These are phyloP conservation scores for Cheiracanthium punctorium DNA, from an alignment of 2,888 invertebrate genomes.

Conservation along the genomic window DNA sequence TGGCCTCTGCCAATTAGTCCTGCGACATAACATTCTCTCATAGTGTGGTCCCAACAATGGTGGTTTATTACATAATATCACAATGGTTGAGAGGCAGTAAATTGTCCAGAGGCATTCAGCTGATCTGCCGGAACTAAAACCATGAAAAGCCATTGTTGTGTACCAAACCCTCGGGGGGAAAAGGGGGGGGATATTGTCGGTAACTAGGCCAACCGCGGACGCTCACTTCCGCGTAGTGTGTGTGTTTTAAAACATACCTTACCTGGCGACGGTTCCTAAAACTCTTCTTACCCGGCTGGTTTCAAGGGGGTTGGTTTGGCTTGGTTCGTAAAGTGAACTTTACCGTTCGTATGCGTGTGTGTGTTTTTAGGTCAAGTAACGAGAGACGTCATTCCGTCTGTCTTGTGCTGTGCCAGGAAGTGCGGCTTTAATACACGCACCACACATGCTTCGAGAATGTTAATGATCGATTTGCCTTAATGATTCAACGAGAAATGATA, in stretches of 20 bases:
- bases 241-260: constrained; percentile 18
- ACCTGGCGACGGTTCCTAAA: neutral
- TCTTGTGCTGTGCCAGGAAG: neutral
- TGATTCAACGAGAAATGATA: too few relatives aligned
- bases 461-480: too few relatives aligned
- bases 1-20: neutral
- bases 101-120: constrained; percentile 45
- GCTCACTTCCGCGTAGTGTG: constrained; percentile 51
- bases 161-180: constrained; percentile 22
- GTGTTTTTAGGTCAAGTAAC: constrained; percentile 8
- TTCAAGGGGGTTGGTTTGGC: constrained; percentile 13
- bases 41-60: constrained; percentile 30
- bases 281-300: constrained; percentile 28
- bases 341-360: neutral
- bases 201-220: constrained; percentile 59
- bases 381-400: neutral
- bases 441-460: too few relatives aligned
- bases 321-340: too few relatives aligned
- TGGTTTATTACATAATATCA: constrained; percentile 59
- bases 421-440: too few relatives aligned
- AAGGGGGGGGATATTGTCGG: neutral
- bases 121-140: constrained; percentile 60
- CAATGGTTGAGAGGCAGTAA: constrained; percentile 44
- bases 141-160: constrained; percentile 53
- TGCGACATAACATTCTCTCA: neutral